phyloP scores from a whole-genome alignment of 2,113 vertebrate genomes.

The Petrocephalus microphthalmus region DNA sequence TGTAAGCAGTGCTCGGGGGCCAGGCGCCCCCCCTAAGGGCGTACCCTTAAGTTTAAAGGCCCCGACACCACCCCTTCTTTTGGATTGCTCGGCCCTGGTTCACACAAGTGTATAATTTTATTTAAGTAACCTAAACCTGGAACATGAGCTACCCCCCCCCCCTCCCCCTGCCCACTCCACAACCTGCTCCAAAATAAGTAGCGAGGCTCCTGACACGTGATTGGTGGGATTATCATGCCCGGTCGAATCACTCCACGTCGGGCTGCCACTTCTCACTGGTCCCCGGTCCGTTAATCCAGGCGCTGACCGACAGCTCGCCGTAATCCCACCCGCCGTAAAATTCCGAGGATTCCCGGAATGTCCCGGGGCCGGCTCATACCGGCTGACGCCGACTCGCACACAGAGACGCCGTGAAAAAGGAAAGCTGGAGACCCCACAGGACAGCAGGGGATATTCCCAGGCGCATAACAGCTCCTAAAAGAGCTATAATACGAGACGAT shows the following conservation, averaged over 20 bases:
- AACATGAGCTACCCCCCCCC: neutral
- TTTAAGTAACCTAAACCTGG: neutral
- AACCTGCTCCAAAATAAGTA: neutral
- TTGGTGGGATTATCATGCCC: neutral
- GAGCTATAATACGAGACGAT: neutral
- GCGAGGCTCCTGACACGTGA: neutral
- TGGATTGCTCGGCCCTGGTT: neutral
- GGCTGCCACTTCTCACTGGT: neutral
- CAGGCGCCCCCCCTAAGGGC: neutral
- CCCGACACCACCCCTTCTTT: neutral
- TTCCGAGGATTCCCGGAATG: neutral
- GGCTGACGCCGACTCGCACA: neutral
- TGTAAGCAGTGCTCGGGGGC: neutral
- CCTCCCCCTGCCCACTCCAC: neutral
- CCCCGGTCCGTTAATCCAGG: neutral
- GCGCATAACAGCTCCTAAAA: neutral
- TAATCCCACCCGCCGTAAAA: neutral
- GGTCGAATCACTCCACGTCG: neutral
- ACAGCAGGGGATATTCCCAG: neutral
- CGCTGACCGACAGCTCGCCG: neutral
- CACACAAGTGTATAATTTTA: conserved; percentile 1
- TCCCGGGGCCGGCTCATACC: neutral
- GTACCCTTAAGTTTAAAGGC: neutral
- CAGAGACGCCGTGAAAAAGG: neutral
- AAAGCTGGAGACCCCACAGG: neutral